Conservation (phyloP, 2,113 vertebrate species). For the Scolopax mira region DNA sequence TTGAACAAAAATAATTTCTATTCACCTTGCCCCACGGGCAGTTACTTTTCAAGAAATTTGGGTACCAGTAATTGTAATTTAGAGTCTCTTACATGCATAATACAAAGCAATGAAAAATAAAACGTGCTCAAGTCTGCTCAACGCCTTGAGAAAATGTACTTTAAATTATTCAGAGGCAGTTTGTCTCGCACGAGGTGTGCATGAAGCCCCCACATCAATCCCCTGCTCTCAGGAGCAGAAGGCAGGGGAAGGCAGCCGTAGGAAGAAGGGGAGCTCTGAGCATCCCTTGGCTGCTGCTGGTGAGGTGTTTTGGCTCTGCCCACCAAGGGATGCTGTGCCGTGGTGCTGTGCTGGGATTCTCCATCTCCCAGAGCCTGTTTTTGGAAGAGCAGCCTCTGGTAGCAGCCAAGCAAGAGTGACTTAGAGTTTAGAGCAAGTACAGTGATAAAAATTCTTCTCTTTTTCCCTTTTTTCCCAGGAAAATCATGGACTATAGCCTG, state of each 20-base stretch:
- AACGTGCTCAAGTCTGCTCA: neutral
- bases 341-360: neutral
- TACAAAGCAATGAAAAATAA: constrained; percentile 14
- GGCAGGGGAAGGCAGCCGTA: neutral
- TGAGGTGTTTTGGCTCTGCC: neutral
- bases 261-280: neutral
- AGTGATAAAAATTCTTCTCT: neutral
- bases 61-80: neutral
- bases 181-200: neutral
- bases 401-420: neutral
- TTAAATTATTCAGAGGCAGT: constrained; percentile 53
- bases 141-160: constrained; percentile 25
- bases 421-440: neutral
- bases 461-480: neutral
- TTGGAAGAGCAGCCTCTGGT: neutral
- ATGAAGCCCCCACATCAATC: neutral
- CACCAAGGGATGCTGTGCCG: neutral
- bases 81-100: neutral
- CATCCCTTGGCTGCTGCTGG: accelerated
- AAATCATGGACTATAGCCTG: neutral
- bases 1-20: neutral
- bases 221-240: neutral
- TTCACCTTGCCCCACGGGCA: neutral
- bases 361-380: accelerated
- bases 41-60: neutral